Evolutionary conservation across 2,113 vertebrate genomes (phyloP).

Genomic region (Neodon shergylaensis): DNA sequence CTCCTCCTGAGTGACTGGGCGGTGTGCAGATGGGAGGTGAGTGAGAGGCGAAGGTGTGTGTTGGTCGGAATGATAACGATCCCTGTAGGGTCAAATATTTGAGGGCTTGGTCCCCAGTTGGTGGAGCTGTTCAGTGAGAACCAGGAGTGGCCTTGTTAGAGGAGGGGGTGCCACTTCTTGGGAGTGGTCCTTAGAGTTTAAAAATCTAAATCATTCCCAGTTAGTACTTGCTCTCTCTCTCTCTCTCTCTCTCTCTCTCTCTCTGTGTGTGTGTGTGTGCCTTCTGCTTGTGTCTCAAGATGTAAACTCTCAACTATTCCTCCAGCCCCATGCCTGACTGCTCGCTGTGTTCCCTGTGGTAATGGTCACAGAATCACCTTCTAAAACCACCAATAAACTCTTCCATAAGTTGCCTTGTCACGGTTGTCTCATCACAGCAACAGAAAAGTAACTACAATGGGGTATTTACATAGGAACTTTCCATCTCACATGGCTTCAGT

Average conservation of each 20-base stretch:
- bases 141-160: not conserved
- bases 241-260: not conserved
- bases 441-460: not conserved
- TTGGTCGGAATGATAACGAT: not conserved
- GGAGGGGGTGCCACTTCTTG: not conserved
- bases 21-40: rapidly evolving
- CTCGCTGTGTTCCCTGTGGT: not conserved
- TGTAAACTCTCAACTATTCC: not conserved
- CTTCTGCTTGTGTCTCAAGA: not conserved
- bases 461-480: not conserved
- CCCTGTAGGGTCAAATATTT: not conserved
- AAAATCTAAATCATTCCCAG: not conserved
- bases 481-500: not conserved
- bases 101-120: not conserved
- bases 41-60: not conserved
- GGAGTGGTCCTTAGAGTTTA: not conserved
- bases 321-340: not conserved
- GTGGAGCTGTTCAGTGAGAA: not conserved
- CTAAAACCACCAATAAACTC: not conserved
- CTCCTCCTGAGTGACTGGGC: too few relatives aligned
- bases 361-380: not conserved
- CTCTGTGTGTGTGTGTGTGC: not conserved
- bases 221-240: rapidly evolving
- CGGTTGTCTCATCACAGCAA: not conserved
- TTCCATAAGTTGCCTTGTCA: not conserved